Conservation (phyloP, 2,113 vertebrate species). For the Cinclus cinclus region DNA sequence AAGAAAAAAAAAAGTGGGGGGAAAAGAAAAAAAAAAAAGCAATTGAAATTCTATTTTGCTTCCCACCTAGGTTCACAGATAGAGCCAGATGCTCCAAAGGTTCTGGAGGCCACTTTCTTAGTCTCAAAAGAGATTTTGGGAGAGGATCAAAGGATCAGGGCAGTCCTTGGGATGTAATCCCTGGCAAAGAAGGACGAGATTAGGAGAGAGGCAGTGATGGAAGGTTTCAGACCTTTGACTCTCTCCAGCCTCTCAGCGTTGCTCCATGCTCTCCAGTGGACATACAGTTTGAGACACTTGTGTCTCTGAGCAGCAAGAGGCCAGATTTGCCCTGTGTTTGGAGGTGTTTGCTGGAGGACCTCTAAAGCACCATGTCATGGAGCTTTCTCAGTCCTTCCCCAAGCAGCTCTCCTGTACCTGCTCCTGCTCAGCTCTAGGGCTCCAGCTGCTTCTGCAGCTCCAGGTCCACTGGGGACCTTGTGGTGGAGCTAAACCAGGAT, state of each 20-base stretch:
- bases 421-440: background rate
- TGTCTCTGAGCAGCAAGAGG: background rate
- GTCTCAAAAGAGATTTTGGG: background rate
- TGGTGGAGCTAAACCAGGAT: background rate
- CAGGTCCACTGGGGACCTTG: background rate
- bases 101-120: background rate
- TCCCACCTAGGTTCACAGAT: background rate
- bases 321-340: accelerated
- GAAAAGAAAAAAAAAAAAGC: too few relatives aligned
- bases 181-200: background rate
- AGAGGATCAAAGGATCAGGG: background rate
- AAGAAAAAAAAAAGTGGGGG: background rate
- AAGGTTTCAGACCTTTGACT: background rate
- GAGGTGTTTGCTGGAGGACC: background rate
- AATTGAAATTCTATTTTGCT: background rate
- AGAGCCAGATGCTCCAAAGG: background rate
- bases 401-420: background rate
- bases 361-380: background rate
- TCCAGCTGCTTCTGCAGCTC: background rate
- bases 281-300: background rate
- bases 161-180: background rate
- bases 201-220: background rate
- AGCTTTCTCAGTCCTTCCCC: background rate
- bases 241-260: background rate
- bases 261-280: background rate